Base-by-base conservation (phyloP, 2,113 vertebrate species). In the Hippocampus abdominalis region DNA sequence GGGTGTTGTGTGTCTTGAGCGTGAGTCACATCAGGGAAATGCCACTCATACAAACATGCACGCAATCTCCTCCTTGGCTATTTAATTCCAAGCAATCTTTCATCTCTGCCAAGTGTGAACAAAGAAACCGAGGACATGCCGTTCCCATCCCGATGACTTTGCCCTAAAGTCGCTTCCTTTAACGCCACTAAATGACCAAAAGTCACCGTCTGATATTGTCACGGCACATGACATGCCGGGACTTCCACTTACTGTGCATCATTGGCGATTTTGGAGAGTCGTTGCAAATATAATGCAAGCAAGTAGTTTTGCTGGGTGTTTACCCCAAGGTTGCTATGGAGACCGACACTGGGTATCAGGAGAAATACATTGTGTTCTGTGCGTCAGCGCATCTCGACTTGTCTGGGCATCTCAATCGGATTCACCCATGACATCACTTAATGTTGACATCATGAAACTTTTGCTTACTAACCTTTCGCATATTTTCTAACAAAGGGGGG, bases 31-130 rank as follows among this genome's bases (percentile, higher is more conserved):
- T 71, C 51, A 71, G 29, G 60, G 46, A 20, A 66, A 75, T 53
- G 60, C 79, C 77, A 71, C 51, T 42, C 3, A 0, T 36, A 3
- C 15, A 15, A 21, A 12, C 39, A 15, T 60, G 57, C 11, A 6
- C 40, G 5, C 32, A 1, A 3, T 25, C 51, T 39, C 53, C 46
- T 44, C 11, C 44, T 40, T 25, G 32, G 32, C 16, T 48, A 32
- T 23, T 57, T 53, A 64, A 86, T 87, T 84, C 86, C 84, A 62
- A 7, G 73, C 76, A 81, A 86, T 72, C 72, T 71, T 82, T 66
- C 0, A 48, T 51, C 10, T 18, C n/a, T 48, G 68, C 61, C 70
- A 32, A 68, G 68, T 70, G 60, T 80, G 0, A 23, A 29, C 44
- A 39, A 81, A 44, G 39, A 54, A 48, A 78, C 53, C 44, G 4